A percentile compares a stretch with the other conserved stretches of the same genome.
phyloP scores from a whole-genome alignment of 1,140 invertebrate genomes.

The Sycobia sp. region DNA sequence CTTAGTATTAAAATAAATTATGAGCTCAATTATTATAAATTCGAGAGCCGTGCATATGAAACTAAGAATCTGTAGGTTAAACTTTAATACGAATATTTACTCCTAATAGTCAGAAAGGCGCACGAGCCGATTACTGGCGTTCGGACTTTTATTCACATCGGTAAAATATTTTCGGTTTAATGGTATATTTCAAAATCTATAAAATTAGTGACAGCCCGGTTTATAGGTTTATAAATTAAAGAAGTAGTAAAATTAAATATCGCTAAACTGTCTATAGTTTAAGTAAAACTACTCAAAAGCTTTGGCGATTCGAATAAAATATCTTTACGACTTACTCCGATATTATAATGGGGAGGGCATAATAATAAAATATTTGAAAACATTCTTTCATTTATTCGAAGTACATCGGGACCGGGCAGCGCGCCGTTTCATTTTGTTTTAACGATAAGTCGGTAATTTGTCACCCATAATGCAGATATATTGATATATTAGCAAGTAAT shows the following conservation, averaged over 20 bases:
- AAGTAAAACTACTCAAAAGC: conserved; percentile 8
- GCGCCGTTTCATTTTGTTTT: conserved; percentile 8
- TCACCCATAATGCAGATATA: conserved; percentile 25
- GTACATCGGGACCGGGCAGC: neutral
- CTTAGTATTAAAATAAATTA: neutral
- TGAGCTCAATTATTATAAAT: neutral
- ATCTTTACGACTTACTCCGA: conserved; percentile 23
- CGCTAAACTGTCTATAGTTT: conserved; percentile 19
- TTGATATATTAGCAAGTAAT: conserved; percentile 31
- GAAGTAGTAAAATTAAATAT: conserved; percentile 25
- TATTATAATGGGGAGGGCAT: neutral
- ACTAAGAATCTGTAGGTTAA: neutral
- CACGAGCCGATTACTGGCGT: conserved; percentile 15
- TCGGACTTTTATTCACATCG: conserved; percentile 1
- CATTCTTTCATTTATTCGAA: neutral
- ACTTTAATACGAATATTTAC: no score
- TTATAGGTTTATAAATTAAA: conserved; percentile 24
- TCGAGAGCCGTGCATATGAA: neutral
- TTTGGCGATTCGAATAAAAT: conserved; percentile 14
- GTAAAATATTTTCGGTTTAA: conserved; percentile 13
- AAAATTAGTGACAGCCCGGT: conserved; percentile 23
- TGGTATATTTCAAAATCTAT: conserved; percentile 24
- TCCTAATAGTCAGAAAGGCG: no score
- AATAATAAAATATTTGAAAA: conserved; percentile 14
- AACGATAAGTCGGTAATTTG: conserved; percentile 17